phyloP scores from a whole-genome alignment of 2,797 vertebrate species.

The Pseudocheirus occidentalis region DNA sequence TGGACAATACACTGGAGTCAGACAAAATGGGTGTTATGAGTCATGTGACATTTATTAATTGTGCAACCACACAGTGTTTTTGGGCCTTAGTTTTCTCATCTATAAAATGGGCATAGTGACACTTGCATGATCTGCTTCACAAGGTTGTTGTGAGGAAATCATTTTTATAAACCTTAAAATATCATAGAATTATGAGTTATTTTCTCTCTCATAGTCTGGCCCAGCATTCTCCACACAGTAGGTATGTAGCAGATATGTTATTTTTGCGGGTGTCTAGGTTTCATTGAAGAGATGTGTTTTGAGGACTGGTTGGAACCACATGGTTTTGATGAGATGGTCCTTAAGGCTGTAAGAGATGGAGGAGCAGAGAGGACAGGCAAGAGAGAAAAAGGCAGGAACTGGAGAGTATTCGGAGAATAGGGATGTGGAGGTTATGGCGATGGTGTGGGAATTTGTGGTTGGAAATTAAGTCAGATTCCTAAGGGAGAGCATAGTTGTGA shows the following conservation, averaged over 20 bases:
- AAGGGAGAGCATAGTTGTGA: neutral
- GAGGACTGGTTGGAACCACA: neutral
- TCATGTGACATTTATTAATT: neutral
- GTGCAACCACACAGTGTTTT: neutral
- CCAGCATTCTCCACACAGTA: neutral
- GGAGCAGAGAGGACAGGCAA: neutral
- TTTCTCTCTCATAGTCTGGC: neutral
- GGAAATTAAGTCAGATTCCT: neutral
- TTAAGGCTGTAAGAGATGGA: neutral
- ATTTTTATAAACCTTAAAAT: neutral
- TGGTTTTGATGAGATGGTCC: neutral
- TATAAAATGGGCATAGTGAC: neutral
- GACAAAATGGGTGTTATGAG: neutral
- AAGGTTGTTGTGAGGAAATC: neutral
- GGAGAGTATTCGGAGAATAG: neutral
- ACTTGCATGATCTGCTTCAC: neutral
- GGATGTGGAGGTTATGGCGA: neutral
- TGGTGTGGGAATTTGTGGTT: neutral
- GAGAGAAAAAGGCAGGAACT: neutral
- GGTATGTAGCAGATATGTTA: neutral
- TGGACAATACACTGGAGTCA: neutral
- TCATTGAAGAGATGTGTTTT: neutral
- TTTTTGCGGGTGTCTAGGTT: neutral
- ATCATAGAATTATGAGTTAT: neutral
- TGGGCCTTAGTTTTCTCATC: neutral